Conservation (phyloP, 2,797 vertebrate species). For the Spinus pinus region DNA sequence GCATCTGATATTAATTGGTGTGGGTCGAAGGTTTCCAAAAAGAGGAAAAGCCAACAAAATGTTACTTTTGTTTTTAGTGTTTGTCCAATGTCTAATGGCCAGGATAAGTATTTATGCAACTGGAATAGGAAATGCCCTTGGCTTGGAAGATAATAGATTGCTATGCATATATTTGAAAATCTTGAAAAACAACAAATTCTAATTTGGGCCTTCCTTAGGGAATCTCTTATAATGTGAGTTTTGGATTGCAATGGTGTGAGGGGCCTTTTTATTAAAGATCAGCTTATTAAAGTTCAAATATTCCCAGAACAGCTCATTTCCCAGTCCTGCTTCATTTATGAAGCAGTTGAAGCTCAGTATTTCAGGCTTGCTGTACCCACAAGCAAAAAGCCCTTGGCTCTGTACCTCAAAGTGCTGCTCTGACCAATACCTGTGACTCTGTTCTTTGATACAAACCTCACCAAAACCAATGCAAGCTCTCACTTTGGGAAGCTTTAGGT, state of each 20-base stretch:
- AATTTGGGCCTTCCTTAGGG: neutral
- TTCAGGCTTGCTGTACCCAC: neutral
- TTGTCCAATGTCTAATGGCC: neutral
- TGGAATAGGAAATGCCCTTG: neutral
- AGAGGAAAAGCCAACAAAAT: neutral
- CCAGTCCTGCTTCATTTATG: neutral
- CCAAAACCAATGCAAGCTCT: neutral
- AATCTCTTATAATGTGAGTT: neutral
- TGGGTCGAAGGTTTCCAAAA: neutral
- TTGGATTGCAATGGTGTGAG: neutral
- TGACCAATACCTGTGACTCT: neutral
- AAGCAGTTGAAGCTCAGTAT: neutral
- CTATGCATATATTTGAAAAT: neutral
- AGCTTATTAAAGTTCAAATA: neutral
- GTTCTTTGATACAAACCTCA: neutral
- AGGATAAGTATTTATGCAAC: neutral
- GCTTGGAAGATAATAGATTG: neutral
- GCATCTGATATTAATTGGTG: neutral
- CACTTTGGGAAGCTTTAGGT: neutral
- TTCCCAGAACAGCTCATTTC: neutral
- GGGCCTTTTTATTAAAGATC: neutral
- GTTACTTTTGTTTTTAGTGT: neutral
- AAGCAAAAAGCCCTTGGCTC: neutral
- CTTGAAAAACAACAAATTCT: conserved; percentile 1
- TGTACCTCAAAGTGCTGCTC: neutral